phyloP scores from a whole-genome alignment of 92 coral and sea anemone species.

The Phenganax stokvisi region DNA sequence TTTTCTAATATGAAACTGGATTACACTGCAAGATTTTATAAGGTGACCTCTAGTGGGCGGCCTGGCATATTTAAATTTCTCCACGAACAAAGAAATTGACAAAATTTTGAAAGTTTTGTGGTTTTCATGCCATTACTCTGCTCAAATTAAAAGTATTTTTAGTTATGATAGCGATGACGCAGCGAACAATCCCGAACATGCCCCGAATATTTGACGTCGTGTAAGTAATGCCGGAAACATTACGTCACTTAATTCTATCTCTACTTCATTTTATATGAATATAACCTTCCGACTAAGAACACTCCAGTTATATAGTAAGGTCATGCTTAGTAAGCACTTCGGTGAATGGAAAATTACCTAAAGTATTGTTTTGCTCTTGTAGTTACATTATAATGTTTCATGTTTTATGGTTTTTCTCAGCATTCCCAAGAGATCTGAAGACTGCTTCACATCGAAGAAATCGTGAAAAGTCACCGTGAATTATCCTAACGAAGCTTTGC shows the following conservation, averaged over 20 bases:
- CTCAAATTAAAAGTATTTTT: slow-evolving; percentile 8
- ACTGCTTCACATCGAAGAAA: background rate
- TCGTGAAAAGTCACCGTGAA: background rate
- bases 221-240: background rate
- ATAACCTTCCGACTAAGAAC: too few species aligned
- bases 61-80: slow-evolving; percentile 2
- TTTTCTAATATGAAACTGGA: background rate
- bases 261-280: too few species aligned
- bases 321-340: too few species aligned
- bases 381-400: background rate
- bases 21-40: background rate
- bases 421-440: slow-evolving; percentile 21
- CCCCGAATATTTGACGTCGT: background rate
- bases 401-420: background rate
- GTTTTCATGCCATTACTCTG: too few species aligned
- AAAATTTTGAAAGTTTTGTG: too few species aligned
- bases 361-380: background rate
- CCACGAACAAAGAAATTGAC: background rate
- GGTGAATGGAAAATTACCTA: too few species aligned
- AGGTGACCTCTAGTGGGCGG: slow-evolving; percentile 18
- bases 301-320: too few species aligned
- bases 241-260: too few species aligned
- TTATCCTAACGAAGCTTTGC: background rate
- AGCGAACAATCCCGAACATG: slow-evolving; percentile 22
- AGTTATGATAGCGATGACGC: slow-evolving; percentile 7